phyloP scores from a whole-genome alignment of 2,113 vertebrate species.

The Ornithorhynchus anatinus region DNA sequence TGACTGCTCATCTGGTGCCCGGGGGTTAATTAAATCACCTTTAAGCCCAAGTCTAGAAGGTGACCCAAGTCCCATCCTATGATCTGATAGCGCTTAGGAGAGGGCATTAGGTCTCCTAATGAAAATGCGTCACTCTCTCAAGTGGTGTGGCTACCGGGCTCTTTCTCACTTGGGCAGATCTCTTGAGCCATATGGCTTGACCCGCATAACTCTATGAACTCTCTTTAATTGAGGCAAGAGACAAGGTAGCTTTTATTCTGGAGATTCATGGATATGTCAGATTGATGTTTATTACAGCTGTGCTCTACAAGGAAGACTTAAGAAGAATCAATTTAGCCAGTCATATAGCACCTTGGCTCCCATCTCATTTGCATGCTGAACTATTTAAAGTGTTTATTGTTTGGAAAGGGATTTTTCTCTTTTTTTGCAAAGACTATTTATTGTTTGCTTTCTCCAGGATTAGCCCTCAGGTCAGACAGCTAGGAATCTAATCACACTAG shows the following conservation, averaged over 20 bases:
- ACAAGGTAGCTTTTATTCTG: conserved; percentile 9
- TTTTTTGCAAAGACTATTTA: neutral
- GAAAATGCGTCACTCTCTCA: conserved; percentile 26
- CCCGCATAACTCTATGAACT: neutral
- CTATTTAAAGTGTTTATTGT: neutral
- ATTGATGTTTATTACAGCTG: no score
- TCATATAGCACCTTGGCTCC: neutral
- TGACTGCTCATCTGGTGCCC: conserved; percentile 12
- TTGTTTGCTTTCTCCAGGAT: no score
- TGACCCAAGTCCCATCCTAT: conserved; percentile 41
- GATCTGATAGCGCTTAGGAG: neutral
- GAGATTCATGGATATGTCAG: neutral
- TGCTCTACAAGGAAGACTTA: conserved; percentile 27
- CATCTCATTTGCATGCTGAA: neutral
- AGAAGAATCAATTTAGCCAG: conserved; percentile 32
- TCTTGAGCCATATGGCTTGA: conserved; percentile 5
- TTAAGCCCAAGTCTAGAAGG: conserved; percentile 25
- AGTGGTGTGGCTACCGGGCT: conserved; percentile 4
- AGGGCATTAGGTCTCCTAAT: no score
- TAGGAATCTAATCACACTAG: no score
- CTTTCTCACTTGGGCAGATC: conserved; percentile 8
- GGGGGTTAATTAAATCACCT: conserved; percentile 38
- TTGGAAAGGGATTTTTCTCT: neutral
- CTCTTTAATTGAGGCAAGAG: conserved; percentile 30
- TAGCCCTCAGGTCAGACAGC: no score